A percentile compares a stretch with the other conserved stretches of the same genome.
These are phyloP conservation scores for Sinhomidia bicolor DNA, from an alignment of 2,888 invertebrate genomes.

Conservation along the genomic window DNA sequence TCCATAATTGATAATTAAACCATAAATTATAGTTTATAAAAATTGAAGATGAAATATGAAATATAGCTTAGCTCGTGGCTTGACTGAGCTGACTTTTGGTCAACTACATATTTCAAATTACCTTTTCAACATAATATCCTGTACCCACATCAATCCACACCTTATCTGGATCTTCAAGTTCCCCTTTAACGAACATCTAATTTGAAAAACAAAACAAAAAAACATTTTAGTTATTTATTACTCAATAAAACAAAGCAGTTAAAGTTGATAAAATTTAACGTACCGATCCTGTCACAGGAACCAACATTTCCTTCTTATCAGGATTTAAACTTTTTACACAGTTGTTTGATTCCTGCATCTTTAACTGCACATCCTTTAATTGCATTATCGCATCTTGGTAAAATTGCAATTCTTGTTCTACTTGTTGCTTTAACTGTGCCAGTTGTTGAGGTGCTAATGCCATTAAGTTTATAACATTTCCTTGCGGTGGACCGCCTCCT, in stretches of 20 bases:
- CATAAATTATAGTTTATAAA: too few species aligned
- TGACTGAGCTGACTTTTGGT: neutral
- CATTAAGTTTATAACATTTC: slow-evolving; percentile 77
- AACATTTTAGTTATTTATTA: slow-evolving; percentile 42
- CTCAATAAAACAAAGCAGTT: neutral
- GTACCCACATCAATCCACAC: slow-evolving; percentile 98
- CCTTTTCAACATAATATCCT: slow-evolving; percentile 97
- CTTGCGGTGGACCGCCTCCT: slow-evolving; percentile 42
- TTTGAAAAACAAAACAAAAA: slow-evolving; percentile 50
- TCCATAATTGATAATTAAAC: too few species aligned
- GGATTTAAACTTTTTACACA: slow-evolving; percentile 90
- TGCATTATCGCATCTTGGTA: slow-evolving; percentile 95
- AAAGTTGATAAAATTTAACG: too few species aligned
- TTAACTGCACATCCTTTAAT: slow-evolving; percentile 93
- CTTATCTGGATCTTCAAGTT: slow-evolving; percentile 90
- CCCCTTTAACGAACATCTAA: slow-evolving; percentile 97
- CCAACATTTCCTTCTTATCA: slow-evolving; percentile 90
- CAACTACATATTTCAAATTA: slow-evolving; percentile 81
- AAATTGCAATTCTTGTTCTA: slow-evolving; percentile 88
- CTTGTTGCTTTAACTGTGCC: slow-evolving; percentile 76
- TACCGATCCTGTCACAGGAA: slow-evolving; percentile 96
- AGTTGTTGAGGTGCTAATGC: slow-evolving; percentile 74
- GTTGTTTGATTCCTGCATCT: slow-evolving; percentile 94
- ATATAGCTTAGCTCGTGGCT: too few species aligned
- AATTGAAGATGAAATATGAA: too few species aligned